These are phyloP conservation scores for Torymus aiolomorphi DNA, from an alignment of 2,888 invertebrate genomes.

Conservation along the genomic window DNA sequence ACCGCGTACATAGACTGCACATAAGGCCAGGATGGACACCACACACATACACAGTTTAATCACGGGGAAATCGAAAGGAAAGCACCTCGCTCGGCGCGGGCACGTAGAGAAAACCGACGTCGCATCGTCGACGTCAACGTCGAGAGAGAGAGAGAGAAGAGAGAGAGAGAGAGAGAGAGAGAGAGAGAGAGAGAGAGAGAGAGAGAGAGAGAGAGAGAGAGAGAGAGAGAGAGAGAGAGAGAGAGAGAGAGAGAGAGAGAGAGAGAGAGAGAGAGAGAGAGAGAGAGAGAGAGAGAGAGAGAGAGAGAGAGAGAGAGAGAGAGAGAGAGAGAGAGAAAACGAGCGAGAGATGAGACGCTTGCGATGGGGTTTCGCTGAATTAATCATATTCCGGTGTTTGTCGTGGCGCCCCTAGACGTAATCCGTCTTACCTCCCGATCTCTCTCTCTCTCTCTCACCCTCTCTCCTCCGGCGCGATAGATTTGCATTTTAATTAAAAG, in stretches of 20 bases:
- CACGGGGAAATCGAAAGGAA: background rate
- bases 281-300: constrained; percentile 57
- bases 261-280: constrained; percentile 49
- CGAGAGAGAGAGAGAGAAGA: constrained; percentile 44
- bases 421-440: constrained; percentile 76
- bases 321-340: constrained; percentile 55
- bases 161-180: constrained; percentile 25
- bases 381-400: constrained; percentile 76
- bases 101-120: background rate
- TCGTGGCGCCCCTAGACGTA: constrained; percentile 74
- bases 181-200: constrained; percentile 32
- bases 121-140: background rate
- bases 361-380: constrained; percentile 74
- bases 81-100: background rate
- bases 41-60: too few species aligned
- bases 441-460: constrained; percentile 63
- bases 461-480: constrained; percentile 70
- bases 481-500: constrained; percentile 81
- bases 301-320: constrained; percentile 56
- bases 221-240: constrained; percentile 26
- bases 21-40: too few species aligned
- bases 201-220: constrained; percentile 30
- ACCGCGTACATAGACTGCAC: too few species aligned
- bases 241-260: constrained; percentile 32
- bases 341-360: constrained; percentile 55